phyloP scores from a whole-genome alignment of 2,113 vertebrate species.

The Poeciliopsis retropinna region DNA sequence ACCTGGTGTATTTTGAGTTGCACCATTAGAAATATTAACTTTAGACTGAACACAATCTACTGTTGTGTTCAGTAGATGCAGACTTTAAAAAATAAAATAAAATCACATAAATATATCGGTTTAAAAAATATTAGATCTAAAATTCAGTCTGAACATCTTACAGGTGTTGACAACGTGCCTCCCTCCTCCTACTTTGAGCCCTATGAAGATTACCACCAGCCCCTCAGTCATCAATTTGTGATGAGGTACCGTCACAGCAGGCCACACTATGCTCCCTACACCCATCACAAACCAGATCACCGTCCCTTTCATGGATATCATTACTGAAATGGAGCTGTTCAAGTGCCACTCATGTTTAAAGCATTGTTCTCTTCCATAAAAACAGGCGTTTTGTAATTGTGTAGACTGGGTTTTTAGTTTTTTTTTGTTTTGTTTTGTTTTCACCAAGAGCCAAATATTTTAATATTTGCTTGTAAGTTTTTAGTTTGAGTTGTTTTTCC shows the following conservation, averaged over 20 bases:
- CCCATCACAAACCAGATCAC: background rate
- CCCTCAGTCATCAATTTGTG: constrained; percentile 2
- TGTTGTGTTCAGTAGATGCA: too few relatives aligned
- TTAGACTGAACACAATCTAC: too few relatives aligned
- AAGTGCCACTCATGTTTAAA: background rate
- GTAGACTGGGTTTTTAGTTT: background rate
- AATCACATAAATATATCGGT: background rate
- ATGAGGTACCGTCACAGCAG: constrained; percentile 41
- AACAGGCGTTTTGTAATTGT: background rate
- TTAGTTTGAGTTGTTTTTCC: background rate
- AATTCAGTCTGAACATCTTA: background rate
- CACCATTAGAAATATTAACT: too few relatives aligned
- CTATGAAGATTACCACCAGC: constrained; percentile 5
- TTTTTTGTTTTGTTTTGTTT: background rate
- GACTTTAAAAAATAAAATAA: too few relatives aligned
- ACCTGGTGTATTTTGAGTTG: background rate
- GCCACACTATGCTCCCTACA: constrained; percentile 46
- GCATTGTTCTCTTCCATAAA: background rate
- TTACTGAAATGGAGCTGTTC: constrained; percentile 29
- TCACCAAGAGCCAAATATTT: background rate
- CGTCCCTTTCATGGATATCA: background rate
- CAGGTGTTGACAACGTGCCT: constrained; percentile 29
- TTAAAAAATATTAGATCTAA: background rate
- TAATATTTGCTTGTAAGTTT: background rate
- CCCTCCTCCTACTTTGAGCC: background rate